Conservation (phyloP, 1,140 invertebrate genomes). For the Hypothenemus hampei region DNA sequence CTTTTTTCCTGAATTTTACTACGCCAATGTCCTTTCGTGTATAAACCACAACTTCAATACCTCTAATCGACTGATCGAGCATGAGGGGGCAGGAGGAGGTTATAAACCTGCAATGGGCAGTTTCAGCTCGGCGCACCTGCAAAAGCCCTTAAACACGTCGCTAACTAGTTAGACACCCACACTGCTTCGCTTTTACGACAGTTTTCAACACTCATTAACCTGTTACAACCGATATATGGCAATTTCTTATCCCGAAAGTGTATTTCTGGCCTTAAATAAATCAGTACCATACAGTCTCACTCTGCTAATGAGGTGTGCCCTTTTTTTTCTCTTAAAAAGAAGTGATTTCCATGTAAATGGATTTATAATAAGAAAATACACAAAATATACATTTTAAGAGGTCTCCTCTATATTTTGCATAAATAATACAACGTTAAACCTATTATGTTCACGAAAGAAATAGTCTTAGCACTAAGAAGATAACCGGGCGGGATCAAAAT, state of each 20-base stretch:
- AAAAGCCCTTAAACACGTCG: slow-evolving; percentile 26
- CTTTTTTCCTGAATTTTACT: background rate
- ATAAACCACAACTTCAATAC: slow-evolving; percentile 1
- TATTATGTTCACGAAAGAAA: slow-evolving; percentile 25
- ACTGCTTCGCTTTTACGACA: slow-evolving; percentile 31
- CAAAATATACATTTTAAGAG: slow-evolving; percentile 15
- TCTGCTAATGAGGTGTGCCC: no score
- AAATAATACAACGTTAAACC: slow-evolving; percentile 29
- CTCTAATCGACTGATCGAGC: slow-evolving; percentile 20
- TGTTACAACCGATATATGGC: slow-evolving; percentile 21
- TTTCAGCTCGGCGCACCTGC: slow-evolving; percentile 25
- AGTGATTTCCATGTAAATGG: slow-evolving; percentile 12
- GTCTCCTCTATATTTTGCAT: slow-evolving; percentile 25
- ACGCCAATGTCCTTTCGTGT: background rate
- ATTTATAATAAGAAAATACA: slow-evolving; percentile 11
- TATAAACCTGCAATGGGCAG: slow-evolving; percentile 25
- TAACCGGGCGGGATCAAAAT: slow-evolving; percentile 24
- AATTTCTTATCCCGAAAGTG: slow-evolving; percentile 20
- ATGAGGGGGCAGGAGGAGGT: no score
- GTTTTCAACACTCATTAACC: slow-evolving; percentile 32
- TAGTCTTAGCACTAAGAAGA: slow-evolving; percentile 25
- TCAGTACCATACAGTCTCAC: no score
- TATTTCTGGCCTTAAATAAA: slow-evolving; percentile 5
- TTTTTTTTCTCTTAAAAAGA: background rate
- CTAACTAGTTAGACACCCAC: slow-evolving; percentile 29